Base-by-base conservation (phyloP, 2,797 vertebrate species). In the Myripristis murdjan region DNA sequence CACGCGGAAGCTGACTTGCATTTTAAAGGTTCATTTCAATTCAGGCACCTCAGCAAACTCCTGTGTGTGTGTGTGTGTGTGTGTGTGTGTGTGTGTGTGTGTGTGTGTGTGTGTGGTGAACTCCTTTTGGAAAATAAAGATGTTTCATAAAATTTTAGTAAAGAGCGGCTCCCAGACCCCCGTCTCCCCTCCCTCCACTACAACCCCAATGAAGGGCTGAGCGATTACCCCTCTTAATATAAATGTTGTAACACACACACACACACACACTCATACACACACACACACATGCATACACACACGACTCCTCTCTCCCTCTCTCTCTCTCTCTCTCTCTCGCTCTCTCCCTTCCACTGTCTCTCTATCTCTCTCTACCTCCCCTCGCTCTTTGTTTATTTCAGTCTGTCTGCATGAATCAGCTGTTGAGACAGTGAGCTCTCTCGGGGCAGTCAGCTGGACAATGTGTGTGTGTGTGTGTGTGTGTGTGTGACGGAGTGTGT, bases 181-280 rank as follows among this genome's bases (percentile, higher is more conserved):
- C n/a, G n/a, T n/a, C n/a, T n/a, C n/a, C n/a, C n/a, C n/a, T n/a
- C n/a, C n/a, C n/a, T n/a, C n/a, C n/a, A n/a, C n/a, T n/a, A n/a
- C n/a, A n/a, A 66, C 78, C 60, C 76, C 57, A 67, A 70, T 67
- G 71, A 80, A 47, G 55, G 59, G 35, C 24, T 65, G 72, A 76
- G 69, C 77, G 83, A 83, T 88, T 81, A 83, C 73, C 86, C 43
- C 47, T 81, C 72, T 86, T 84, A 77, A 84, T 79, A 52, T 73
- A 81, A 83, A 88, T 18, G 61, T 78, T 81, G 55, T 64, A 35
- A 62, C 65, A 43, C 55, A 35, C 23, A 49, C 64, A 51, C 62
- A n/a, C 28, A 16, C 14, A 70, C 57, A 63, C 55, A n/a, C 26
- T 5, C n/a, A 23, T 8, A n/a, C 51, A 57, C 68, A 66, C 55